Conservation (phyloP, 2,113 vertebrate genomes). For the Rafetus swinhoei region DNA sequence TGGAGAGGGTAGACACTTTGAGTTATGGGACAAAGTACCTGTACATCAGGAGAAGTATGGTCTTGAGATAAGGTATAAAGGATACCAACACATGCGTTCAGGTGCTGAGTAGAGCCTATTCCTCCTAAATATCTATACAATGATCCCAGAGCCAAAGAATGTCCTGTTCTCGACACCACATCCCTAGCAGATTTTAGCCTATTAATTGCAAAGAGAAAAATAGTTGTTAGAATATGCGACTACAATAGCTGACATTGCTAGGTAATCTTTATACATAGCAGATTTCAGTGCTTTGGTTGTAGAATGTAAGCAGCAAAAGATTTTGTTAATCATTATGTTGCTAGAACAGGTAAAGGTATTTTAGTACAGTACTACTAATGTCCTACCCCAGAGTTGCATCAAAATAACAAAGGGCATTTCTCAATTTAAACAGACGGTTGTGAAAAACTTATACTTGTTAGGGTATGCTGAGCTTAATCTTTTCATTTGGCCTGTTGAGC, state of each 20-base stretch:
- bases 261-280: not conserved
- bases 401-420: not conserved
- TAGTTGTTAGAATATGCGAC: constrained; percentile 27
- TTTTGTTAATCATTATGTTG: not conserved
- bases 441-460: not conserved
- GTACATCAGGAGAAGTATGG: constrained; percentile 94
- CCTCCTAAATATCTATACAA: constrained; percentile 90
- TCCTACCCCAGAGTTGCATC: not conserved
- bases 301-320: not conserved
- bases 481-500: not conserved
- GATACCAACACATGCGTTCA: constrained; percentile 89
- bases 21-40: constrained; percentile 77
- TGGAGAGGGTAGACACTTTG: not conserved
- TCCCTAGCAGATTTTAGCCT: constrained; percentile 92
- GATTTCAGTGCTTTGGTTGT: not conserved
- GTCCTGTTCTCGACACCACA: constrained; percentile 89
- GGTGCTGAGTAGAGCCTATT: constrained; percentile 87
- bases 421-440: not conserved
- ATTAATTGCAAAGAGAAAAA: constrained; percentile 50
- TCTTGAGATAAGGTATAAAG: constrained; percentile 95
- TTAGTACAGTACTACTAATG: not conserved
- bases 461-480: not conserved
- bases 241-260: not conserved
- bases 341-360: not conserved
- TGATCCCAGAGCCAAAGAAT: constrained; percentile 88